phyloP scores from a whole-genome alignment of 2,888 invertebrate genomes.

The Phlogophora meticulosa region DNA sequence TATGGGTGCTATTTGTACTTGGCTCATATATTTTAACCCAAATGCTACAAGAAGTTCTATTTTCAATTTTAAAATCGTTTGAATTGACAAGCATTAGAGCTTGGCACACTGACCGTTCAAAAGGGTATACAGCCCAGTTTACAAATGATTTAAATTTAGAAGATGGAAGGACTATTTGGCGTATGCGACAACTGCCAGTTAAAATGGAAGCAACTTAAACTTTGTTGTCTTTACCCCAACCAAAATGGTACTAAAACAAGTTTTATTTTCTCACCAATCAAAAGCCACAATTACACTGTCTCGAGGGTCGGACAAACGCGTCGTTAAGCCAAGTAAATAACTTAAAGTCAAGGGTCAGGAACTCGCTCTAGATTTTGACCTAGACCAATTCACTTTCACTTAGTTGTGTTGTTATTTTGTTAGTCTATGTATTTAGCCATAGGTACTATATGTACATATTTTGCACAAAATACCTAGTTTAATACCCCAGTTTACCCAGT shows the following conservation, averaged over 20 bases:
- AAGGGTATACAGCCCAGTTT: no score
- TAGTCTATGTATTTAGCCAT: constrained; percentile 18
- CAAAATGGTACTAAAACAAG: constrained; percentile 14
- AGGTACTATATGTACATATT: background rate
- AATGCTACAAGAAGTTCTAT: no score
- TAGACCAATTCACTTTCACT: constrained; percentile 64
- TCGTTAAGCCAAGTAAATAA: constrained; percentile 51
- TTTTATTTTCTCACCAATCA: constrained; percentile 28
- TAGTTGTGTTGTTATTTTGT: constrained; percentile 38
- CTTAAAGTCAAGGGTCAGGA: constrained; percentile 61
- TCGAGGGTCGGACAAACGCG: constrained; percentile 31
- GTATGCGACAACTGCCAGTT: background rate
- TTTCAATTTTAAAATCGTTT: no score
- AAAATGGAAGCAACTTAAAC: background rate
- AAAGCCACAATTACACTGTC: constrained; percentile 16
- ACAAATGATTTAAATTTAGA: background rate
- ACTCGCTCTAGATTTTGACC: constrained; percentile 64
- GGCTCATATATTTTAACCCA: no score
- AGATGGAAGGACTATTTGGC: background rate
- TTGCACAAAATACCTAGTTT: no score
- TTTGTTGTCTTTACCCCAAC: background rate
- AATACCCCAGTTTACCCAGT: no score
- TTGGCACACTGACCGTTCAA: no score
- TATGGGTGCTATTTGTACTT: no score
- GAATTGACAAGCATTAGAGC: no score